phyloP scores from a whole-genome alignment of 2,797 vertebrate species.

The Neostethus bicornis region DNA sequence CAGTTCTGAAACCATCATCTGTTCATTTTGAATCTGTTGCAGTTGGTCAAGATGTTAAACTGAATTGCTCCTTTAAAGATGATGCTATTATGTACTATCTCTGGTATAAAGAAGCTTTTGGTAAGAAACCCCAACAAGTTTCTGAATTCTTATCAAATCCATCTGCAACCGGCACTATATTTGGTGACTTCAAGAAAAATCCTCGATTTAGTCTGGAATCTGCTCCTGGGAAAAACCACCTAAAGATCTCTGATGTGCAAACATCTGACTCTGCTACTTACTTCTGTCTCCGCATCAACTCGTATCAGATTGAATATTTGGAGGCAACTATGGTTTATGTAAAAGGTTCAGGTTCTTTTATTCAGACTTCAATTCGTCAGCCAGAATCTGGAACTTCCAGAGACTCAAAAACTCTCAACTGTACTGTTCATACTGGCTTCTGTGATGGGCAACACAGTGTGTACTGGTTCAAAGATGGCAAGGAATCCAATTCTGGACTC shows the following conservation, averaged over 20 bases:
- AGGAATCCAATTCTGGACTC: constrained; percentile 41
- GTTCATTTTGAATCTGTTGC: constrained; percentile 1
- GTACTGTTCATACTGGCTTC: constrained; percentile 34
- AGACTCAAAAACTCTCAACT: constrained; percentile 36
- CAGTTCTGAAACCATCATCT: background rate
- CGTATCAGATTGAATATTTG: constrained; percentile 4
- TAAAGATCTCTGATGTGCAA: constrained; percentile 30
- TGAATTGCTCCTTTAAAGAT: constrained; percentile 25
- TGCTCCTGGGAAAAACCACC: background rate
- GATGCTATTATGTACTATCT: constrained; percentile 1
- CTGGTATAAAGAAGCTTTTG: constrained; percentile 40
- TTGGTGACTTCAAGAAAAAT: constrained; percentile 26
- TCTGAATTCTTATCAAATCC: constrained; percentile 4
- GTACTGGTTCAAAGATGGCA: constrained; percentile 57
- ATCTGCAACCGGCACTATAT: background rate
- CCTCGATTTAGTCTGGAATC: constrained; percentile 21
- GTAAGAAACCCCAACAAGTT: constrained; percentile 27
- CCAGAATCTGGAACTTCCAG: constrained; percentile 14
- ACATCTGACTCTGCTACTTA: constrained; percentile 46
- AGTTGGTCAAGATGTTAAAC: constrained; percentile 33
- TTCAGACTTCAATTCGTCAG: constrained; percentile 16
- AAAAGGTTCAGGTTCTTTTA: background rate
- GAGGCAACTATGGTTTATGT: constrained; percentile 17
- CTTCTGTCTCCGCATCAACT: constrained; percentile 18
- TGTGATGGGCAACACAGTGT: constrained; percentile 47